A percentile compares a stretch with the other conserved stretches of the same genome.
phyloP scores from a whole-genome alignment of 2,888 invertebrate genomes.

The Plemyria rubiginata region DNA sequence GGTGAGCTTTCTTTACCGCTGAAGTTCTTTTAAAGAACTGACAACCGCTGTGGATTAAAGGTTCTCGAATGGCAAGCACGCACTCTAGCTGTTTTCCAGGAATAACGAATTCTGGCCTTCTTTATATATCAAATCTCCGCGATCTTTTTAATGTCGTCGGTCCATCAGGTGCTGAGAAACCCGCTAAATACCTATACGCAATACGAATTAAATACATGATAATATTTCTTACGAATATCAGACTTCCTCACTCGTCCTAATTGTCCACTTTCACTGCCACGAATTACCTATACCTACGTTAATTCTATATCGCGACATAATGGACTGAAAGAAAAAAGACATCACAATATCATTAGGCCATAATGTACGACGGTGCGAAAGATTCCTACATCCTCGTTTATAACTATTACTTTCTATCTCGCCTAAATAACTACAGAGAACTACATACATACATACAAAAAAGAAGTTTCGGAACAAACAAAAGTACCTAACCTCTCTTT shows the following conservation, averaged over 20 bases:
- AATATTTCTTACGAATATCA: neutral
- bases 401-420: constrained; percentile 32
- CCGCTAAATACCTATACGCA: too few species aligned
- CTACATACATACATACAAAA: constrained; percentile 50
- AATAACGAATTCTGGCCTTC: too few species aligned
- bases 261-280: neutral
- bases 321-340: constrained; percentile 19
- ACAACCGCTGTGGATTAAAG: too few species aligned
- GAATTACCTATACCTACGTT: neutral
- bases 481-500: constrained; percentile 53
- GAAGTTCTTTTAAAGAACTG: too few species aligned
- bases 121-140: too few species aligned
- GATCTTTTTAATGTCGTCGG: too few species aligned
- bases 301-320: constrained; percentile 2
- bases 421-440: constrained; percentile 48
- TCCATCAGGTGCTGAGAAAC: too few species aligned
- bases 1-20: constrained; percentile 74
- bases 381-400: constrained; percentile 1
- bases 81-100: too few species aligned
- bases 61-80: too few species aligned
- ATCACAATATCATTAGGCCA: constrained; percentile 28
- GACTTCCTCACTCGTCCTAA: neutral
- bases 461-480: constrained; percentile 61
- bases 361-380: constrained; percentile 33
- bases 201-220: neutral